Conservation (phyloP, 1,140 invertebrate species). For the Calephelis virginiensis region DNA sequence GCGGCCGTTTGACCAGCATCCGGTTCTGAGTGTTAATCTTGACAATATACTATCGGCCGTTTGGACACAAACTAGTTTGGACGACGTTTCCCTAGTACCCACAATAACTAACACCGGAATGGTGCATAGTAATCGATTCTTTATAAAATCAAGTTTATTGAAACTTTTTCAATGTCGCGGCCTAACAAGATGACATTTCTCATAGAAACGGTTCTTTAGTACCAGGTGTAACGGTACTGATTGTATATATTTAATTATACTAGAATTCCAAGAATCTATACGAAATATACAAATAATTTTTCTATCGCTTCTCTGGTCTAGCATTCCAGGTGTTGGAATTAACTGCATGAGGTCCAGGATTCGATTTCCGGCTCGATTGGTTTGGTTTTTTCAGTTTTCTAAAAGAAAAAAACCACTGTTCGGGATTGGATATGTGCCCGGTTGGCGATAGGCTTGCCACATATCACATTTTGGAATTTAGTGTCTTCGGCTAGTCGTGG, state of each 20-base stretch:
- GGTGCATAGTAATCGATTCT: constrained; percentile 65
- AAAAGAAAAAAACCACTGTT: too few relatives aligned
- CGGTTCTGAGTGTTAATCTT: constrained; percentile 71
- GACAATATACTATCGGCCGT: constrained; percentile 63
- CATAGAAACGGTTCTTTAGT: constrained; percentile 15
- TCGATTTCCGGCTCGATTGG: too few relatives aligned
- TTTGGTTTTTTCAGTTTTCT: too few relatives aligned
- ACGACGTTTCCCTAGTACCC: constrained; percentile 51
- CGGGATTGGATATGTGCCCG: too few relatives aligned
- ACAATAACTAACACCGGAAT: constrained; percentile 45
- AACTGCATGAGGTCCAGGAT: too few relatives aligned
- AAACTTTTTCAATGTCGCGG: constrained; percentile 40
- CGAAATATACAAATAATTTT: too few relatives aligned
- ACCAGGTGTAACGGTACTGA: constrained; percentile 1
- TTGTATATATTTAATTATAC: neutral
- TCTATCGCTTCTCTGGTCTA: too few relatives aligned
- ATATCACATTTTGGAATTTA: too few relatives aligned
- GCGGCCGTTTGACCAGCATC: constrained; percentile 69
- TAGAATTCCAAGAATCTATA: neutral
- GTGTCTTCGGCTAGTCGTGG: too few relatives aligned
- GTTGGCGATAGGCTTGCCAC: too few relatives aligned
- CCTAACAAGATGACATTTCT: constrained; percentile 12
- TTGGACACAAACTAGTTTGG: constrained; percentile 71
- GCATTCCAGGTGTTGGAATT: too few relatives aligned
- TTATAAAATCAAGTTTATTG: constrained; percentile 64